Evolutionary conservation across 2,113 vertebrate genomes (phyloP), one percentile per base, ranked within the genome.

Genomic region (Gopherus evgoodei): DNA sequence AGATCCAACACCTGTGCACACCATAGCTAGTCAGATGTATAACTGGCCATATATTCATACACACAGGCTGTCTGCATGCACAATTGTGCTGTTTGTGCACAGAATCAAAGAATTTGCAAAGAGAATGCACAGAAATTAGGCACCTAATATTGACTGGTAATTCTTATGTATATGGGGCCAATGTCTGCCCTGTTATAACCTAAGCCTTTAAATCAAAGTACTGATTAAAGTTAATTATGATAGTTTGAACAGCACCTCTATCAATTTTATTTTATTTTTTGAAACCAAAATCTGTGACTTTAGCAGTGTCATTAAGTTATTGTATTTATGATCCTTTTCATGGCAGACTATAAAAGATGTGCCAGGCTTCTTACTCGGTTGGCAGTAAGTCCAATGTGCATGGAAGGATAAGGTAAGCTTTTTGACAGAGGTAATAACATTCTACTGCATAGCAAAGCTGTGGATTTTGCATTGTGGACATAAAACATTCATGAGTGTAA

Each of bases 281-380:
- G 90, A 89, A 90, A 79, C 52, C 47, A 82, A 85, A 93, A 50
- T 12, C 44, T 25, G 50, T 86, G 78, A 57, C 38, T 83, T 78
- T 12, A 91, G 25, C 86, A 57, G 88, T 86, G 27, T 38, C 14
- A n/a, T 25, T 44, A 11, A n/a, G 80, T 88, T 94, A 90, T 93
- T 81, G 5, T 35, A 14, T 80, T 89, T 90, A 87, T 96, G 89
- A n/a, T 94, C 52, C 93, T 93, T 95, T 95, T 72, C 92, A 53
- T 91, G 87, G 49, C 94, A 99, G 99, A 99, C 97, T 99, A 99
- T 91, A 99, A 99, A 98, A 98, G 99, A 98, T 99, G 99, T 93
- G 99, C 99, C 29, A 98, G 99, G 96, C 99, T 99, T 91, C 99
- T 99, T 75, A 99, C 98, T 12, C 98, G 99, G 93, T 97, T 99